Conservation (phyloP, 2,888 invertebrate genomes). For the Microctonus hyperodae region DNA sequence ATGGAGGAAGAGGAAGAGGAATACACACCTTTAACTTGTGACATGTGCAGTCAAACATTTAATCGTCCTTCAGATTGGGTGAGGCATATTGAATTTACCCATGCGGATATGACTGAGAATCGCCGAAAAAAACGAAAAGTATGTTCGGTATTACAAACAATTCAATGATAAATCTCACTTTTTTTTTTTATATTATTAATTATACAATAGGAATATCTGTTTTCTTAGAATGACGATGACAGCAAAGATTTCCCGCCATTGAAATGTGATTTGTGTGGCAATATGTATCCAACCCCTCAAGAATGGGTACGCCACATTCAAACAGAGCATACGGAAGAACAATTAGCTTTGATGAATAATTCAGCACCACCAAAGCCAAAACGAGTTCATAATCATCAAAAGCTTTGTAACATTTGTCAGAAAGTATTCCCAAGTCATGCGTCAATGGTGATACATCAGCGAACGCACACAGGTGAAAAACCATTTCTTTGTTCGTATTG, state of each 20-base stretch:
- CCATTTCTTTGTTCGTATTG: slow-evolving; percentile 78
- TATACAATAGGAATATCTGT: slow-evolving; percentile 28
- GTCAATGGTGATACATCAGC: slow-evolving; percentile 79
- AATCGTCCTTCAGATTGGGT: slow-evolving; percentile 85
- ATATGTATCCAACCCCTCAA: slow-evolving; percentile 76
- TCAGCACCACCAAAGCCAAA: slow-evolving; percentile 70
- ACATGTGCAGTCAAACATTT: slow-evolving; percentile 84
- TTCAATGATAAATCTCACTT: not conserved
- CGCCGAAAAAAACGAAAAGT: slow-evolving; percentile 61
- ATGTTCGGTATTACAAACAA: slow-evolving; percentile 4
- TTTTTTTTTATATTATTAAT: not conserved
- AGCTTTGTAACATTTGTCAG: slow-evolving; percentile 72
- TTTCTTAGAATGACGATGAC: slow-evolving; percentile 73
- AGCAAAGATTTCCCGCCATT: slow-evolving; percentile 75
- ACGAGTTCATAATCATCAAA: slow-evolving; percentile 61
- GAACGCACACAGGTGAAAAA: slow-evolving; percentile 79
- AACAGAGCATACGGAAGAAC: slow-evolving; percentile 81
- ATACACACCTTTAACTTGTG: slow-evolving; percentile 82
- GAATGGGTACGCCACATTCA: slow-evolving; percentile 90
- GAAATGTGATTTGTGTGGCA: slow-evolving; percentile 80
- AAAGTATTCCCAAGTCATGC: slow-evolving; percentile 81
- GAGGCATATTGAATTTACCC: slow-evolving; percentile 78
- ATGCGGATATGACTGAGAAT: slow-evolving; percentile 71
- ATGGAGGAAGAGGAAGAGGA: slow-evolving; percentile 68
- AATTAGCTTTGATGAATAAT: slow-evolving; percentile 80